Evolutionary conservation across 2,888 invertebrate genomes (phyloP).

Genomic region (Callimorpha dominula): DNA sequence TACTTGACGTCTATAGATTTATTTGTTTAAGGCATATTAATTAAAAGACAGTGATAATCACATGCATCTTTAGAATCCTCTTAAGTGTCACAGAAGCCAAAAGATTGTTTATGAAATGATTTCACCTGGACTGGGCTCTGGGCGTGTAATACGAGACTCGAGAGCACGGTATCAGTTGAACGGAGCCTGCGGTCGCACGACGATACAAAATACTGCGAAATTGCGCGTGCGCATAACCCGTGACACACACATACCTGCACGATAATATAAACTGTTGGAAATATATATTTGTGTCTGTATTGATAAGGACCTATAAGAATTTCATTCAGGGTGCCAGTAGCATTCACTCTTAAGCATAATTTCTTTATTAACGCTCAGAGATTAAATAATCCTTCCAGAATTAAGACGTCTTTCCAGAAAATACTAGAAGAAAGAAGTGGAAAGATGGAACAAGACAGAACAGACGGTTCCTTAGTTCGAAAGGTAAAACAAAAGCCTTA

Average conservation of each 20-base stretch:
- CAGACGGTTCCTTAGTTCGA: too few relatives aligned
- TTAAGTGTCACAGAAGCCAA: conserved; percentile 61
- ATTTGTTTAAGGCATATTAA: background rate
- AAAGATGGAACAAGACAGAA: too few relatives aligned
- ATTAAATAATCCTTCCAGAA: too few relatives aligned
- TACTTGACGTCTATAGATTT: background rate
- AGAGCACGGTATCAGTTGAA: conserved; percentile 62
- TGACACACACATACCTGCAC: conserved; percentile 54
- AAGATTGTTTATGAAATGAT: conserved; percentile 66
- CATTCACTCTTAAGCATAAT: too few relatives aligned
- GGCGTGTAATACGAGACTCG: conserved; percentile 56
- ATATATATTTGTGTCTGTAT: conserved; percentile 2
- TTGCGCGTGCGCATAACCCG: conserved; percentile 65
- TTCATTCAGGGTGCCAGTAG: background rate
- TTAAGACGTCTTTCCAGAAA: too few relatives aligned
- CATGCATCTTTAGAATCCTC: conserved; percentile 37
- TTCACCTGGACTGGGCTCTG: conserved; percentile 56
- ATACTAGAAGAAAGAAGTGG: too few relatives aligned
- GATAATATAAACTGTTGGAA: conserved; percentile 23
- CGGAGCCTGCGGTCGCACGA: conserved; percentile 71
- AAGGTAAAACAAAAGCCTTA: too few relatives aligned
- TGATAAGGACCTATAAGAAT: background rate
- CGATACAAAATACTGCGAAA: conserved; percentile 71
- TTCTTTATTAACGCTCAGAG: too few relatives aligned
- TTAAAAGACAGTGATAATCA: background rate